phyloP scores from a whole-genome alignment of 2,888 invertebrate species.

The Camponotus fellah region DNA sequence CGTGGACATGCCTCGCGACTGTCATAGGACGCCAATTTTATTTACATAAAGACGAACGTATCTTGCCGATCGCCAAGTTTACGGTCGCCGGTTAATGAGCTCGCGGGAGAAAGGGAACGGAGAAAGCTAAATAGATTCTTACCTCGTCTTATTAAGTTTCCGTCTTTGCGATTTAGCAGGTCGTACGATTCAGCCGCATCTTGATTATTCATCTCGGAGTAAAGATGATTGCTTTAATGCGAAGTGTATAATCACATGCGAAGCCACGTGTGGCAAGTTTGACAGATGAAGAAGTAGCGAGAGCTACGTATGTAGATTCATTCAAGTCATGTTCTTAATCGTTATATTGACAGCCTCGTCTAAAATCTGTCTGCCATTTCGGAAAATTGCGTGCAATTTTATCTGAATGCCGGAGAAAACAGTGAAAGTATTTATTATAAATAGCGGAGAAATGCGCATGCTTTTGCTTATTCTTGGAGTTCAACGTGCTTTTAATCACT shows the following conservation, averaged over 20 bases:
- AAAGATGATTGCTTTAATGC: not conserved
- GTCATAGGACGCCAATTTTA: not conserved
- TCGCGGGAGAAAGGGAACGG: constrained; percentile 64
- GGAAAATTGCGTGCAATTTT: constrained; percentile 17
- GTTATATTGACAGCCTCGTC: not conserved
- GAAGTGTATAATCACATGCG: not conserved
- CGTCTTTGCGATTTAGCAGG: constrained; percentile 30
- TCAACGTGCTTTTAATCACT: constrained; percentile 52
- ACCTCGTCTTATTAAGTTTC: constrained; percentile 50
- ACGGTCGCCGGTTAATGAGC: constrained; percentile 58
- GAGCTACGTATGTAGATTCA: not conserved
- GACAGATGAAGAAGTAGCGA: not conserved
- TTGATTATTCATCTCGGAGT: not conserved
- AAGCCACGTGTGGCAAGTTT: not conserved
- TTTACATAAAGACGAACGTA: constrained; percentile 49
- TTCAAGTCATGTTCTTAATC: not conserved
- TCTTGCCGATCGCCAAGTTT: constrained; percentile 51
- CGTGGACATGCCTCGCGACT: constrained; percentile 13
- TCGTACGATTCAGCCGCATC: not conserved
- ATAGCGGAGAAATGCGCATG: constrained; percentile 44
- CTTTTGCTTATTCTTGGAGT: constrained; percentile 20
- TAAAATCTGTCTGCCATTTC: not conserved
- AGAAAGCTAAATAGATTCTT: constrained; percentile 68
- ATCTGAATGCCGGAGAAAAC: constrained; percentile 12
- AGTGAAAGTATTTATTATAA: constrained; percentile 32